Evolutionary conservation across 2,797 vertebrate genomes (phyloP), one percentile per base, ranked within the genome.

Genomic region (Melanotaenia trifasciata): DNA sequence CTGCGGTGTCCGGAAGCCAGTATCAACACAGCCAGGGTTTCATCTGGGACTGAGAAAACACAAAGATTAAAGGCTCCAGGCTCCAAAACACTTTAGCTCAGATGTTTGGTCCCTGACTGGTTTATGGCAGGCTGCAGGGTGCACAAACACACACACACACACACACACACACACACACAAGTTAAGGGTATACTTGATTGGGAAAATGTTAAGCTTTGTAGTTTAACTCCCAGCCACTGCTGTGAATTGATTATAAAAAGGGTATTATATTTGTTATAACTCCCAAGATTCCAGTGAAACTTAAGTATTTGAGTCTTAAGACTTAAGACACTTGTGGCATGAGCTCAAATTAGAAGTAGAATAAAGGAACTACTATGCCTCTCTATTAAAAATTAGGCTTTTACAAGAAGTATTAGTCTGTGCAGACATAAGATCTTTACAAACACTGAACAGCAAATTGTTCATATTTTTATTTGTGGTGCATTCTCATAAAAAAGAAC

Each of bases 61-160:
- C 74, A 79, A 79, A 84, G 65, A 76, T 70, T 65, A 53, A 7
- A 83, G 78, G 60, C 72, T 79, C 74, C 40, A 14, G 70, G 72
- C 72, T 91, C 73, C 74, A 84, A 78, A 88, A 78, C 79, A 80
- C 78, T 82, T 86, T 75, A 85, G 84, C 79, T 84, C 63, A 84
- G 67, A 87, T 85, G 74, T 80, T 53, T 57, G 67, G 76, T 59
- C 78, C 68, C 58, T 79, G 70, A 74, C 86, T 89, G 83, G 89
- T 89, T 87, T 85, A 83, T 87, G 72, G 78, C 76, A 76, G 56
- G 57, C 82, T 74, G 72, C 26, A 2, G 26, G 26, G 26, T 26
- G 26, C 26, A 26, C 26, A 26, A 26, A 26, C 26, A 26, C 26
- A 26, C 26, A 26, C 58, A 68, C 60, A 80, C 45, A 47, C 7